A percentile compares a stretch with the other conserved stretches of the same genome.
Evolutionary conservation across 2,113 vertebrate genomes (phyloP).

Genomic region (Pithys albifrons): DNA sequence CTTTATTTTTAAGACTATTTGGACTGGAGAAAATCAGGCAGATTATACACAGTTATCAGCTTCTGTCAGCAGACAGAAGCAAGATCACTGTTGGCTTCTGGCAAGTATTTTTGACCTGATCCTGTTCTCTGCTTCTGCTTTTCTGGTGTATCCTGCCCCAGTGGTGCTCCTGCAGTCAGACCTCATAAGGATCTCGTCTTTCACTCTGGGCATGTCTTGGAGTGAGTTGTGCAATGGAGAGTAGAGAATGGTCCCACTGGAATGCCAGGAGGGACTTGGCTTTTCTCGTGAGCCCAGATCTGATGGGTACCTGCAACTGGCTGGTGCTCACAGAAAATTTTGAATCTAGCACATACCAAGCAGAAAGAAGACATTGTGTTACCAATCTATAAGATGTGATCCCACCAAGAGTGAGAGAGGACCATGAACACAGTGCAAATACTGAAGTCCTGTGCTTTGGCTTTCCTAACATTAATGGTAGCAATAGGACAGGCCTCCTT

Average conservation of each 20-base stretch:
- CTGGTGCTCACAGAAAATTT: not conserved
- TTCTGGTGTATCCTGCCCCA: not conserved
- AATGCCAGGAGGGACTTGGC: not conserved
- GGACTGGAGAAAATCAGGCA: not conserved
- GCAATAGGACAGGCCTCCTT: not conserved
- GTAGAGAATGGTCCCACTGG: accelerated
- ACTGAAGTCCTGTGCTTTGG: not conserved
- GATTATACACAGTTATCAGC: not conserved
- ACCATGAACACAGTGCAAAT: not conserved
- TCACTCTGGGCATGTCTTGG: accelerated
- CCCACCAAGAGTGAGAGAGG: not conserved
- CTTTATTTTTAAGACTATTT: slow-evolving; percentile 30
- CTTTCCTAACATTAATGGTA: not conserved
- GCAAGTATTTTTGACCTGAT: not conserved
- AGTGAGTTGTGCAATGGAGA: accelerated
- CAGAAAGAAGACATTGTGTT: not conserved
- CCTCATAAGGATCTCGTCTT: not conserved
- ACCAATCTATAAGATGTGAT: not conserved
- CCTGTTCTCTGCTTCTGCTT: not conserved
- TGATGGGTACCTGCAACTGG: not conserved
- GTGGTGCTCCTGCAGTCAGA: not conserved
- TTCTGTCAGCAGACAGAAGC: slow-evolving; percentile 25
- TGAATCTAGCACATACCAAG: not conserved
- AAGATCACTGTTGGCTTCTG: not conserved
- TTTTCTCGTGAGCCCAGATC: not conserved